A percentile compares a stretch with the other conserved stretches of the same genome.
These are phyloP conservation scores for Tetramorium alpestre DNA, from an alignment of 1,140 invertebrate species.

Conservation along the genomic window DNA sequence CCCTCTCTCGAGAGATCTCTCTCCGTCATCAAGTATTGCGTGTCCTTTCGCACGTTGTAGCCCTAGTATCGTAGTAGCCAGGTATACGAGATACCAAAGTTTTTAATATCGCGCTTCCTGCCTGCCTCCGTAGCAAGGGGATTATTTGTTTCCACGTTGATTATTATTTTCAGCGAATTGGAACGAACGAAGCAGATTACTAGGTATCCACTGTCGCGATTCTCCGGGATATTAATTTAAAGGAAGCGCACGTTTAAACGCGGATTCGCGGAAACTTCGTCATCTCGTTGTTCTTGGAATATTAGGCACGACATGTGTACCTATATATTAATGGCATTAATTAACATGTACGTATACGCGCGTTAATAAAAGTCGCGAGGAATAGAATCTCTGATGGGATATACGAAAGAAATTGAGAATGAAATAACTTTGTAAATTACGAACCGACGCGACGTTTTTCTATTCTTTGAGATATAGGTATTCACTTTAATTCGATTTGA, in stretches of 20 bases:
- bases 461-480: neutral
- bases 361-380: neutral
- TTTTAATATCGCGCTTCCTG: conserved; percentile 67
- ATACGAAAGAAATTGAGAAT: neutral
- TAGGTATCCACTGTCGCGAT: conserved; percentile 19
- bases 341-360: neutral
- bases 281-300: conserved; percentile 32
- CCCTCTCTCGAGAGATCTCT: neutral
- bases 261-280: conserved; percentile 31
- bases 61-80: conserved; percentile 77
- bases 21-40: conserved; percentile 4
- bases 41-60: conserved; percentile 55
- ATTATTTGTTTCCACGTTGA: conserved; percentile 61
- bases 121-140: conserved; percentile 62
- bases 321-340: neutral
- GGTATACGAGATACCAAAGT: conserved; percentile 74
- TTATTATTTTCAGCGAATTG: conserved; percentile 41
- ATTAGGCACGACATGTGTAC: neutral
- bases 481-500: neutral
- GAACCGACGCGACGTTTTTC: no score
- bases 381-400: neutral
- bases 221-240: conserved; percentile 30
- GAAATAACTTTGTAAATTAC: neutral
- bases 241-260: neutral
- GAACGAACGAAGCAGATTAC: conserved; percentile 13